Conservation (phyloP, 1,140 invertebrate species). For the Stegodyphus dumicola region DNA sequence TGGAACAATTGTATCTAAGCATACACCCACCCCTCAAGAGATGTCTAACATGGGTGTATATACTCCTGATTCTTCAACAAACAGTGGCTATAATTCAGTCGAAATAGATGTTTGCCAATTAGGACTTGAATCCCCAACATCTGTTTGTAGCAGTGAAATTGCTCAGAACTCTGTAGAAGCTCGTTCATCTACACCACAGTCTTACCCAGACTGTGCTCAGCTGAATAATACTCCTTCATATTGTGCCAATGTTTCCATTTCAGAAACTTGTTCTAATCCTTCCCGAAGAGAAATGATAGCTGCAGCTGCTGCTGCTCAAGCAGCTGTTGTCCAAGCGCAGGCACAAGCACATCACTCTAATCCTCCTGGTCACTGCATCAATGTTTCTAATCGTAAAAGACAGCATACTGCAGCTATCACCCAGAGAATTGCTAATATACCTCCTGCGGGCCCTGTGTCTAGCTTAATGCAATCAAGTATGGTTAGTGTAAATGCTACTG, state of each 20-base stretch:
- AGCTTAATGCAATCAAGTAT: constrained; percentile 59
- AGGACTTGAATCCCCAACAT: constrained; percentile 86
- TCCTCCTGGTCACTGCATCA: constrained; percentile 17
- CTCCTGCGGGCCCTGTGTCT: constrained; percentile 33
- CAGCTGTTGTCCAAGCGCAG: constrained; percentile 60
- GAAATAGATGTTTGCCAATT: constrained; percentile 86
- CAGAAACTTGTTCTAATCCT: constrained; percentile 16
- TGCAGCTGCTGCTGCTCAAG: constrained; percentile 52
- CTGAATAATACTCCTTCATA: constrained; percentile 49
- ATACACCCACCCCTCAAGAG: constrained; percentile 65
- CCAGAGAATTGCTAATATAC: constrained; percentile 37
- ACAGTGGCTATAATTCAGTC: constrained; percentile 79
- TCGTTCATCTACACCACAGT: constrained; percentile 73
- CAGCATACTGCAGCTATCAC: constrained; percentile 28
- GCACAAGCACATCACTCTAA: constrained; percentile 51
- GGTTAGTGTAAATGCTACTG: constrained; percentile 60
- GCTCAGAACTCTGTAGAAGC: constrained; percentile 72
- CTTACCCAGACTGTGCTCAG: constrained; percentile 69
- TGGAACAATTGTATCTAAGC: constrained; percentile 44
- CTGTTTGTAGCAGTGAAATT: constrained; percentile 84
- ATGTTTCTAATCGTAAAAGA: constrained; percentile 29
- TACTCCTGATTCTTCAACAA: constrained; percentile 84
- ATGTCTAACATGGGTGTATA: constrained; percentile 84
- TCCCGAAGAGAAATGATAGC: constrained; percentile 47
- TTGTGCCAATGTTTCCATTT: constrained; percentile 42